Evolutionary conservation across 2,888 invertebrate species (phyloP).

Genomic region (Spisula subtruncata): DNA sequence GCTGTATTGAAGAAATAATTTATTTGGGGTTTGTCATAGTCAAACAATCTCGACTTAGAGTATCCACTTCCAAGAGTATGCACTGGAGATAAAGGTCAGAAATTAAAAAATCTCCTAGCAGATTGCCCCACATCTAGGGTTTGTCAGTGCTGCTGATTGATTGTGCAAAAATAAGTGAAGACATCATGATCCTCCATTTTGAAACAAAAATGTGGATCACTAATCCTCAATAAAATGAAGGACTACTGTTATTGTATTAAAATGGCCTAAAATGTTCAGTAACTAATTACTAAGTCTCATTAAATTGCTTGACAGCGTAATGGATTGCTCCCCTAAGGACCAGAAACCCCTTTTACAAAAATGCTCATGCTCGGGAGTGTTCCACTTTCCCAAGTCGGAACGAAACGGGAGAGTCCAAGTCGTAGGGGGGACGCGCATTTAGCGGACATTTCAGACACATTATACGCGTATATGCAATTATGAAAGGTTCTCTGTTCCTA

Average conservation of each 20-base stretch:
- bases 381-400: conserved; percentile 71
- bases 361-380: conserved; percentile 70
- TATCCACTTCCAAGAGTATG: too few relatives aligned
- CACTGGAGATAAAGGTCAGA: too few relatives aligned
- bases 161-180: too few relatives aligned
- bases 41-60: too few relatives aligned
- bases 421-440: conserved; percentile 39
- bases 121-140: too few relatives aligned
- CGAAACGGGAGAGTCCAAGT: conserved; percentile 65
- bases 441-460: neutral
- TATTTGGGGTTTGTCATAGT: too few relatives aligned
- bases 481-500: neutral
- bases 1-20: too few relatives aligned
- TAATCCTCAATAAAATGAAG: too few relatives aligned
- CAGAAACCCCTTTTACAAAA: conserved; percentile 42
- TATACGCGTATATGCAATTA: neutral
- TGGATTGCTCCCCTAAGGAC: conserved; percentile 47
- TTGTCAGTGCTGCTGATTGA: too few relatives aligned
- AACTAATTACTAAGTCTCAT: neutral
- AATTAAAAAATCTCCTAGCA: too few relatives aligned
- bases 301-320: conserved; percentile 28
- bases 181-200: conserved; percentile 48
- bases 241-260: neutral
- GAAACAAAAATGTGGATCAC: conserved; percentile 12
- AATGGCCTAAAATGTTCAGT: neutral